Evolutionary conservation across 2,113 vertebrate genomes (phyloP), one percentile per base, ranked within the genome.

Genomic region (Callaeas wilsoni): DNA sequence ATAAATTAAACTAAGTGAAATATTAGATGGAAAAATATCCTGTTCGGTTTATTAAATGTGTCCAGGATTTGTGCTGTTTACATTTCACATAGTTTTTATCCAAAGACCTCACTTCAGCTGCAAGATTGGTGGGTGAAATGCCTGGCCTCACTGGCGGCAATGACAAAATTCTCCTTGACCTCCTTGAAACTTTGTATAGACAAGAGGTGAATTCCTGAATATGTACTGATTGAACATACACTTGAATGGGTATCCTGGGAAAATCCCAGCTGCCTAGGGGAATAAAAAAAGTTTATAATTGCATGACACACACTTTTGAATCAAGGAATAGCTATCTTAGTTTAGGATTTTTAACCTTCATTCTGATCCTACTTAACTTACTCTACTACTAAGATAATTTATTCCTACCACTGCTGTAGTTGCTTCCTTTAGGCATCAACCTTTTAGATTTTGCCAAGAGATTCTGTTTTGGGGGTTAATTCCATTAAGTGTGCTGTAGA

Each of bases 101-200:
- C 80, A 76, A 82, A 92, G 91, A 42, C 49, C 32, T 95, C 60
- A 42, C 76, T 95, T 96, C 69, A 96, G 76, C 65, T 87, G 74
- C 78, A 89, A 50, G 80, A 81, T 23, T 56, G 64, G 79, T 94
- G 85, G 79, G 52, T 96, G 92, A 96, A 96, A 96, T 93, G 91
- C 68, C 37, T 95, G 90, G 96, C 90, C 90, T 93, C 83, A 90
- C 60, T 96, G 85, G 69, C 95, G 79, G 92, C 86, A 93, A 90
- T 89, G 94, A 86, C 96, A 96, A 95, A 96, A 96, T 95, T 96
- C 92, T 95, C 94, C 93, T 95, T 97, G 95, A 97, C 96, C 94
- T 96, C 91, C 89, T 97, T 94, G 93, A 96, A 94, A 96, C 95
- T 92, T 86, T 97, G 95, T 96, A 95, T 97, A 96, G 95, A 92